These are phyloP conservation scores for Drosophila fungiperda DNA, from an alignment of 2,888 invertebrate species.

Conservation along the genomic window DNA sequence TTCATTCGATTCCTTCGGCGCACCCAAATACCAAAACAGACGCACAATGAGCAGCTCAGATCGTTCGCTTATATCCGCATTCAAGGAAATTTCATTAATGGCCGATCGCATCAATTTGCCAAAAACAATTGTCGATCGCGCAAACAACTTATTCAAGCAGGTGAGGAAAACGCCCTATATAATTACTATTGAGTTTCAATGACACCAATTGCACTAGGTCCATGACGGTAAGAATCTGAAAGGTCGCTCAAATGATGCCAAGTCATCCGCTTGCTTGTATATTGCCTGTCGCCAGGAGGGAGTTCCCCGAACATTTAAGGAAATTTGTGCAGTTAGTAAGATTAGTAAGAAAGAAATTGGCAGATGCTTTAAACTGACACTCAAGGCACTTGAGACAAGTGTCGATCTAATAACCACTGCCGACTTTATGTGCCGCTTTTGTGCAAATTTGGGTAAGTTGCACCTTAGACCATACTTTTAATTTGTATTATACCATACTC, in stretches of 20 bases:
- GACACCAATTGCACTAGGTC: conserved; percentile 85
- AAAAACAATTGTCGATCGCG: conserved; percentile 98
- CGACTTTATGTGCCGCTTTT: conserved; percentile 99
- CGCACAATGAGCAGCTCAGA: conserved; percentile 97
- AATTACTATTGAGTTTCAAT: background rate
- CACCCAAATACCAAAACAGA: conserved; percentile 90
- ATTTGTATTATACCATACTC: background rate
- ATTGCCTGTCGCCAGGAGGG: conserved; percentile 99
- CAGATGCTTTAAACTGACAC: conserved; percentile 97
- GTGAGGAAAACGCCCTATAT: conserved; percentile 81
- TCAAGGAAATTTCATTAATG: conserved; percentile 99
- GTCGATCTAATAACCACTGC: conserved; percentile 99
- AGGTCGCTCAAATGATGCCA: conserved; percentile 98
- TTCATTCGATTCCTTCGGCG: conserved; percentile 94
- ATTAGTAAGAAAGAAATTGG: conserved; percentile 99
- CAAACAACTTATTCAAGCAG: conserved; percentile 98
- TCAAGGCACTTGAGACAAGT: conserved; percentile 98
- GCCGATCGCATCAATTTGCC: conserved; percentile 98
- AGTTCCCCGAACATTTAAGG: conserved; percentile 99
- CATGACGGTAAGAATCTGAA: conserved; percentile 98
- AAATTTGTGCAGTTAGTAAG: conserved; percentile 99
- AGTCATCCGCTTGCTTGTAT: conserved; percentile 99
- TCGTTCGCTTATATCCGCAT: conserved; percentile 97
- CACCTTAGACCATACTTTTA: background rate
- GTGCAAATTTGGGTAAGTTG: conserved; percentile 92